Evolutionary conservation across 2,797 vertebrate species (phyloP), one percentile per base, ranked within the genome.

Genomic region (Sebastes elongatus): DNA sequence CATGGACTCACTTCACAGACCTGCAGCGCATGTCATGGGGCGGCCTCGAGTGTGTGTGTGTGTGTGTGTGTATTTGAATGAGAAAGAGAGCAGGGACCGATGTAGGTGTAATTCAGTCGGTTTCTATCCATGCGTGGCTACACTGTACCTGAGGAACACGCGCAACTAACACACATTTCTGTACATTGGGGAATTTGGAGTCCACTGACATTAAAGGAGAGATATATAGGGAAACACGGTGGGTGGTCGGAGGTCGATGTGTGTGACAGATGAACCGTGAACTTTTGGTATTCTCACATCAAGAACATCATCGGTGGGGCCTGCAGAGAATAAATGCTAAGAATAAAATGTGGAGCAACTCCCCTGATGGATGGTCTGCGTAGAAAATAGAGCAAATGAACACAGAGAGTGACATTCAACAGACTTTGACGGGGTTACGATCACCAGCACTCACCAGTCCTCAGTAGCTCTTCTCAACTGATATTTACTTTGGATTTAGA

Each of bases 261-360:
- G 65, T 78, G 89, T 38, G 77, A 88, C 85, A 72, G 84, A 83
- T 86, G 88, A 91, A 92, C 83, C 72, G 35, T 88, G 85, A 85
- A 89, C 86, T 75, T 88, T 89, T 89, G 89, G 78, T 84, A 85
- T 87, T 93, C 90, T 86, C 87, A 86, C 89, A 92, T 92, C 85
- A 86, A 91, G 90, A 88, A 85, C 88, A 91, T 94, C 86, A 89
- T 84, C 61, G 53, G 61, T 65, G 74, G 74, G 76, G 79, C 82
- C 88, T 77, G 65, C 77, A 91, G 87, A 90, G 90, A 86, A 85
- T 68, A 88, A 91, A 90, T 70, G 84, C 94, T 94, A 95, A 95
- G 90, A 96, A 96, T 95, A 96, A 96, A 93, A 96, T 95, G 88
- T 96, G 89, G 95, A 93, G 82, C 92, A 85, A 88, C 90, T 95